A percentile compares a stretch with the other conserved stretches of the same genome.
These are phyloP conservation scores for Carcina quercana DNA, from an alignment of 2,888 invertebrate genomes.

Conservation along the genomic window DNA sequence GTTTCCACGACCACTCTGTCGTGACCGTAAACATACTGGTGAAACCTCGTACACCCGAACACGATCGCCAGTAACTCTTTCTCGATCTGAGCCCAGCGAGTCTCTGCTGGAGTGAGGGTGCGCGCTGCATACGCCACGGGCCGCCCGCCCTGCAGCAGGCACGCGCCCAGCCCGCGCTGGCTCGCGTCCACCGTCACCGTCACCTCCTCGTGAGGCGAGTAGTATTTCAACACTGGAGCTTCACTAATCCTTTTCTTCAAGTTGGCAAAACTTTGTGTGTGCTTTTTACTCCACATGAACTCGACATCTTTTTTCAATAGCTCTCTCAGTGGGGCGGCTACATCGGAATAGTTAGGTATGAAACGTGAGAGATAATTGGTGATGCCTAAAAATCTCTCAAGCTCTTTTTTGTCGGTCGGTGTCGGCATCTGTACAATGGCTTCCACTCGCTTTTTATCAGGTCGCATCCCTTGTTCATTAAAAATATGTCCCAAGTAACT, in stretches of 20 bases:
- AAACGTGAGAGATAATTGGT: conserved; percentile 6
- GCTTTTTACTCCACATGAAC: conserved; percentile 4
- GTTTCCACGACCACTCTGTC: conserved; percentile 9
- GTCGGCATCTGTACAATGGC: neutral
- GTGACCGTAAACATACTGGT: conserved; percentile 14
- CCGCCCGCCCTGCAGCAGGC: conserved; percentile 10
- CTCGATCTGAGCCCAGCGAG: conserved; percentile 11
- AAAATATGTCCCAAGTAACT: conserved; percentile 4
- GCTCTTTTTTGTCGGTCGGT: conserved; percentile 1
- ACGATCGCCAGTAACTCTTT: conserved; percentile 12
- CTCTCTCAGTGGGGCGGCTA: conserved; percentile 4
- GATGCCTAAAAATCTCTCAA: conserved; percentile 5
- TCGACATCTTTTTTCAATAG: conserved; percentile 4
- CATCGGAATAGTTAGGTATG: conserved; percentile 5
- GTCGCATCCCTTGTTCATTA: conserved; percentile 5
- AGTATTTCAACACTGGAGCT: conserved; percentile 10
- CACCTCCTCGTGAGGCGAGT: conserved; percentile 6
- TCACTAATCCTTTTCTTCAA: conserved; percentile 3
- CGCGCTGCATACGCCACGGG: conserved; percentile 8
- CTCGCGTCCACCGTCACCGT: conserved; percentile 9
- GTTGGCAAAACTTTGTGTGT: conserved; percentile 3
- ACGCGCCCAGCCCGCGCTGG: conserved; percentile 6
- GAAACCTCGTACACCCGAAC: conserved; percentile 9
- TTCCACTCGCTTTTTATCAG: neutral
- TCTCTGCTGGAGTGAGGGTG: conserved; percentile 1